Percentiles rank a stretch among this genome's conserved stretches.
These are phyloP conservation scores for Epinephelus awoara DNA, from an alignment of 2,797 vertebrate species.

Conservation along the genomic window DNA sequence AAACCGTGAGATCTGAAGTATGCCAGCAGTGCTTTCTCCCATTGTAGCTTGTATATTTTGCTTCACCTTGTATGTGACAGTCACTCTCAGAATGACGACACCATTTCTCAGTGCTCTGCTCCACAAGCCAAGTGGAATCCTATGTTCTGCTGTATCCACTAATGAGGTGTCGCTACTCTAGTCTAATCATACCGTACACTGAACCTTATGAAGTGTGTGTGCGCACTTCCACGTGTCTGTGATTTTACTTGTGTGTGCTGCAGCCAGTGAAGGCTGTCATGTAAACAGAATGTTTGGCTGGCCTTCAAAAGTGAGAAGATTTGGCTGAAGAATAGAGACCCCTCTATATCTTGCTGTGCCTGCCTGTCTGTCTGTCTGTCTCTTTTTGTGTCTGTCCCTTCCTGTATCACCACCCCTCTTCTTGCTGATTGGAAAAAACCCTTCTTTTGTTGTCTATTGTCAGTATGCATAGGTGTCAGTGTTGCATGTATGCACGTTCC, in stretches of 20 bases:
- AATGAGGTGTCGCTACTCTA: constrained; percentile 30
- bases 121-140: constrained; percentile 1
- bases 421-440: constrained; percentile 28
- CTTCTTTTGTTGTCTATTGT: constrained; percentile 39
- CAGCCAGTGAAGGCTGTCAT: constrained; percentile 48
- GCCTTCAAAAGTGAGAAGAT: constrained; percentile 55
- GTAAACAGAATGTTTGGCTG: constrained; percentile 67
- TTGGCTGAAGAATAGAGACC: constrained; percentile 70
- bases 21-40: not conserved
- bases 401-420: constrained; percentile 27
- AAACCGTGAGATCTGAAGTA: too few species aligned
- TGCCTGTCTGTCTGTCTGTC: constrained; percentile 31
- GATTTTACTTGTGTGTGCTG: constrained; percentile 20
- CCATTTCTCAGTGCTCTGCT: constrained; percentile 7
- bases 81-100: not conserved
- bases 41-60: not conserved
- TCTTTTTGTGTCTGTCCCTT: constrained; percentile 42
- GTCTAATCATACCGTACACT: constrained; percentile 1
- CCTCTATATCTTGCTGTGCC: constrained; percentile 38
- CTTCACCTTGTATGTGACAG: not conserved
- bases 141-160: constrained; percentile 21
- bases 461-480: constrained; percentile 24
- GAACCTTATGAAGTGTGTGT: constrained; percentile 21
- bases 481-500: constrained; percentile 30
- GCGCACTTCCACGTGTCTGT: constrained; percentile 14